Evolutionary conservation across 2,113 vertebrate species (phyloP).

Genomic region (Nothoprocta pentlandii): DNA sequence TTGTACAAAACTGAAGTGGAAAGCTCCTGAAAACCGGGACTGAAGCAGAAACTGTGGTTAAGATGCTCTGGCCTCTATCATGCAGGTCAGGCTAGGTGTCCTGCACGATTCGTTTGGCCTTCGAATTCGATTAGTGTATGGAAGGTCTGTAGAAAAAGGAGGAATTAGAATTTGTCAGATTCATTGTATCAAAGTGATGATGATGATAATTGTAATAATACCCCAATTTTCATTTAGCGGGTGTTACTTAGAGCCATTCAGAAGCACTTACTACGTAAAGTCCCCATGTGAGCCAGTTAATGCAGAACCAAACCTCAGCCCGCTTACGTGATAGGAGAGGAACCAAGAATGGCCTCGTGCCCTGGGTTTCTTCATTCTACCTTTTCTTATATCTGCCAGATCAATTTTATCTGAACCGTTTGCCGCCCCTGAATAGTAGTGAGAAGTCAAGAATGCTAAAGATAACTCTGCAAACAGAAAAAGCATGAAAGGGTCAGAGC

Average conservation of each 20-base stretch:
- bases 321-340: background rate
- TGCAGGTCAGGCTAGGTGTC: background rate
- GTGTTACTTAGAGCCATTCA: rapidly evolving
- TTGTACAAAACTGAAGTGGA: background rate
- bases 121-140: background rate
- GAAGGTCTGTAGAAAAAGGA: background rate
- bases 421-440: background rate
- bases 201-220: background rate
- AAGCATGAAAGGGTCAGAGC: constrained; percentile 26
- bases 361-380: background rate
- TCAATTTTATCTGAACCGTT: constrained; percentile 59
- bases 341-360: rapidly evolving
- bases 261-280: rapidly evolving
- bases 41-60: background rate
- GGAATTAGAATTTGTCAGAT: background rate
- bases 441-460: constrained; percentile 40
- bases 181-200: background rate
- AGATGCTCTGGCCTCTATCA: background rate
- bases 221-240: background rate
- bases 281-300: background rate
- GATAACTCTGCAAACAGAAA: constrained; percentile 67
- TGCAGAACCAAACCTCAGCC: background rate
- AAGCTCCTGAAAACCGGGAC: too few relatives aligned
- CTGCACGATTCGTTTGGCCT: background rate
- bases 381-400: background rate